phyloP scores from a whole-genome alignment of 1,140 invertebrate species.

The Macrostomum lignano region DNA sequence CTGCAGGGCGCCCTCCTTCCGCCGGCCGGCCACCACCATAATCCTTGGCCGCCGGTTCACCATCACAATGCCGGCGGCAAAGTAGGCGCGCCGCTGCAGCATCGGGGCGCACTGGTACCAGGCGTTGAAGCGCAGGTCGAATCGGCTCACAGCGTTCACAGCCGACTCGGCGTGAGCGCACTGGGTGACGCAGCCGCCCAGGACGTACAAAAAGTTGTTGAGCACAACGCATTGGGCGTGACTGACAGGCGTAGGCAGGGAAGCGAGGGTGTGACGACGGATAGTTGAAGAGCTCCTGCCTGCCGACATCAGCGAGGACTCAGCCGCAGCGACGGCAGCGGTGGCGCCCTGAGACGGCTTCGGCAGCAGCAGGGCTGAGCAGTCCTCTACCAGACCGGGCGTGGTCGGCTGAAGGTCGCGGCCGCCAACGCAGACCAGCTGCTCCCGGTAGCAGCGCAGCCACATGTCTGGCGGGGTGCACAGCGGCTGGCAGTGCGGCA shows the following conservation, averaged over 20 bases:
- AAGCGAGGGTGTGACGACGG: no score
- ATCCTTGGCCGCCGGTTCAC: conserved; percentile 24
- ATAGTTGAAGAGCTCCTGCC: no score
- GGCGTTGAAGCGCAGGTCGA: conserved; percentile 22
- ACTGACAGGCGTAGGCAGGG: conserved; percentile 23
- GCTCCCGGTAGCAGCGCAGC: conserved; percentile 18
- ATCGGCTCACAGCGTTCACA: conserved; percentile 22
- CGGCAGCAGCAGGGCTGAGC: no score
- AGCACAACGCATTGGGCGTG: conserved; percentile 27
- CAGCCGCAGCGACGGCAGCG: no score
- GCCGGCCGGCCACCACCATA: conserved; percentile 24
- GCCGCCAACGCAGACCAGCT: conserved; percentile 22
- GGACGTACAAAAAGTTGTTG: conserved; percentile 24
- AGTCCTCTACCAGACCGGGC: no score
- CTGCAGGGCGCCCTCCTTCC: conserved; percentile 23
- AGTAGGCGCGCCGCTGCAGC: conserved; percentile 25
- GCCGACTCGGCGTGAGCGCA: conserved; percentile 28
- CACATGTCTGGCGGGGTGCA: conserved; percentile 12
- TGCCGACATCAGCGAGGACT: no score
- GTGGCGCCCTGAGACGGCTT: no score
- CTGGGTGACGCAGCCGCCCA: conserved; percentile 26
- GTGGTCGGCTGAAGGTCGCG: conserved; percentile 25
- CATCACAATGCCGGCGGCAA: conserved; percentile 28
- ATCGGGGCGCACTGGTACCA: conserved; percentile 30
- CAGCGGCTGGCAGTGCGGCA: conserved; percentile 23